Evolutionary conservation across 64 coral and sea anemone genomes (phyloP), one percentile per base, ranked within the genome.

Genomic region (Trachythela sp.): DNA sequence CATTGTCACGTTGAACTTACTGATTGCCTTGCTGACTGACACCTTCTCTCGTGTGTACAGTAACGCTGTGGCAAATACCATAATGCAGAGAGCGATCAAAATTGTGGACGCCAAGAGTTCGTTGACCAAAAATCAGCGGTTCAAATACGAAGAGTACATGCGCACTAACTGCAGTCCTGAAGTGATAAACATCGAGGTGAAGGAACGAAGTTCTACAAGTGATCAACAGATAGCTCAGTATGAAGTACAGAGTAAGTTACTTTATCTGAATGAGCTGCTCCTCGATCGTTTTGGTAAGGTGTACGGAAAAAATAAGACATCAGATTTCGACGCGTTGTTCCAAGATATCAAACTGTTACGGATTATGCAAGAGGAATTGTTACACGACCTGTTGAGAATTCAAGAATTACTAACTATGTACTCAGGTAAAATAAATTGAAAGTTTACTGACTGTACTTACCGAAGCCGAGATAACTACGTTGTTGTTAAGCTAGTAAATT

Each of bases 21-120:
- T 80, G 15, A 80, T 80, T 15, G 75, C 75, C 2, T 39, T 80
- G 33, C 75, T 80, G 27, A 38, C 31, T 37, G 75, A 80, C 33
- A 80, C 75, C 2, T 80, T 80, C 75, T 80, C 75, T 80, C 75
- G 75, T 35, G 75, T 80, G 75, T 80, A 80, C 75, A 22, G 75
- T 13, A 80, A 80, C 31, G 75, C 75, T 39, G 75, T 80, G 0
- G 75, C 75, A 39, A 80, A 80, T 37, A 80, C 75, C 33, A 80
- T 80, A 20, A 80, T 80, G 75, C 75, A 80, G 20, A 80, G 75
- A 8, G 75, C 75, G 13, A 80, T 80, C 11, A 80, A 80, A 30
- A 29, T 80, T 9, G 75, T 80, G 3, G 75, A 80, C 15, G 8
- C 75, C 20, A 35, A 80, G 8, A 36, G 8, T 17, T 37, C 13